Evolutionary conservation across 2,113 vertebrate species (phyloP).

Genomic region (Neofelis nebulosa): DNA sequence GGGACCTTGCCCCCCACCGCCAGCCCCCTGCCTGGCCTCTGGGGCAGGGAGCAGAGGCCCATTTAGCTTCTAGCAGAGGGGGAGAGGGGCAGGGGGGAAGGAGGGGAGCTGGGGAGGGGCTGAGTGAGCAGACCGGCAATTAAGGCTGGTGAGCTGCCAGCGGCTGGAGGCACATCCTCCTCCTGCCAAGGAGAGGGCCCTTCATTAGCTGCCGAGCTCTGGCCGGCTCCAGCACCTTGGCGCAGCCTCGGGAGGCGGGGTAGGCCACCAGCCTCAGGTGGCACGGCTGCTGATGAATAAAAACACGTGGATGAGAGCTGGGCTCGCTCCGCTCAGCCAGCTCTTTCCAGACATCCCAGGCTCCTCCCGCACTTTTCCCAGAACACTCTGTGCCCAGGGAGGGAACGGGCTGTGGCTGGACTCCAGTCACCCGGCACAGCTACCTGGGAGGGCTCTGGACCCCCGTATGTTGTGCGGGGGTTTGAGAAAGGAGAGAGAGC

Average conservation of each 20-base stretch:
- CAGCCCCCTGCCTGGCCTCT: not conserved
- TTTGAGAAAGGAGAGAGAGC: not conserved
- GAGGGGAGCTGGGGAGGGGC: not conserved
- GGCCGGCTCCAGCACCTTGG: not conserved
- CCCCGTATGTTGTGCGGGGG: too few species aligned
- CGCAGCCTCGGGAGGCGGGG: not conserved
- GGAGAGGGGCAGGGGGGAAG: not conserved
- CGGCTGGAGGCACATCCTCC: not conserved
- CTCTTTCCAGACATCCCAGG: not conserved
- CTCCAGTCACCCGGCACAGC: not conserved
- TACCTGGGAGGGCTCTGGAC: not conserved
- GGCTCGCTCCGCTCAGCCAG: accelerated
- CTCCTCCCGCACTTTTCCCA: accelerated
- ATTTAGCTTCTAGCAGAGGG: not conserved
- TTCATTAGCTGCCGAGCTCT: not conserved
- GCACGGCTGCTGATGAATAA: not conserved
- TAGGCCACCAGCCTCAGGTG: not conserved
- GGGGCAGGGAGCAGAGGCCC: not conserved
- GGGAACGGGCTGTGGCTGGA: not conserved
- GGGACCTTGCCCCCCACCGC: not conserved
- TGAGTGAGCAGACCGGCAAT: not conserved
- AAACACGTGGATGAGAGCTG: accelerated
- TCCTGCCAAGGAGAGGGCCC: not conserved
- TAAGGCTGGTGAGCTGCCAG: not conserved
- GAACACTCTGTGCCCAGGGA: not conserved